Evolutionary conservation across 2,113 vertebrate species (phyloP).

Genomic region (Triplophysa dalaica): DNA sequence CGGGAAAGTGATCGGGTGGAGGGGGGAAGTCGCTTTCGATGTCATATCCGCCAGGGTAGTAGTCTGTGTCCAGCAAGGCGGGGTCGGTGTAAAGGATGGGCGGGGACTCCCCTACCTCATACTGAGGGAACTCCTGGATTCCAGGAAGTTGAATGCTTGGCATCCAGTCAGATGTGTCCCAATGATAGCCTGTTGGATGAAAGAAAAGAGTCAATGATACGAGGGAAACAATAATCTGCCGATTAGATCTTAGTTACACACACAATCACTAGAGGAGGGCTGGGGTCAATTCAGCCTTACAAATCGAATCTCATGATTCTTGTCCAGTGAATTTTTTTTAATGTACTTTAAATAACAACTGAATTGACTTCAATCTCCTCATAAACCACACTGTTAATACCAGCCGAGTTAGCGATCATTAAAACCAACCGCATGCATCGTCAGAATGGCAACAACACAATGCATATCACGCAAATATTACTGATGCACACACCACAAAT

Average conservation of each 20-base stretch:
- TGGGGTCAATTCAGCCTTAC: slow-evolving; percentile 26
- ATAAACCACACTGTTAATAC: slow-evolving; percentile 51
- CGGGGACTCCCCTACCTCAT: slow-evolving; percentile 89
- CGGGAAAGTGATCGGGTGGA: slow-evolving; percentile 90
- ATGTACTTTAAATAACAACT: not conserved
- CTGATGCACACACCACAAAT: not conserved
- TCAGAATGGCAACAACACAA: slow-evolving; percentile 54
- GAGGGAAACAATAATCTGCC: not conserved
- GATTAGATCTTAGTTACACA: slow-evolving; percentile 3
- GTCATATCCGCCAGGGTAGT: slow-evolving; percentile 96
- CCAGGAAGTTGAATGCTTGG: slow-evolving; percentile 93
- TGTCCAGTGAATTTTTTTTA: not conserved
- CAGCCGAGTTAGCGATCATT: slow-evolving; percentile 15
- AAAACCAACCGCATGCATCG: slow-evolving; percentile 64
- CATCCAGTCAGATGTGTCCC: slow-evolving; percentile 99
- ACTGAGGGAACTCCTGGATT: slow-evolving; percentile 97
- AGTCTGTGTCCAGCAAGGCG: slow-evolving; percentile 91
- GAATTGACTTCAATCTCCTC: slow-evolving; percentile 20
- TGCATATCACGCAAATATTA: slow-evolving; percentile 28
- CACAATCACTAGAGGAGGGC: not conserved
- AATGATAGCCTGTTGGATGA: slow-evolving; percentile 86
- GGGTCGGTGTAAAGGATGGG: slow-evolving; percentile 88
- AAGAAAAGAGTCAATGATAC: not conserved
- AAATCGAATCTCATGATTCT: not conserved
- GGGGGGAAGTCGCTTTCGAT: slow-evolving; percentile 97